These are phyloP conservation scores for Drosophila multiciliata DNA, from an alignment of 2,888 invertebrate genomes.

Conservation along the genomic window DNA sequence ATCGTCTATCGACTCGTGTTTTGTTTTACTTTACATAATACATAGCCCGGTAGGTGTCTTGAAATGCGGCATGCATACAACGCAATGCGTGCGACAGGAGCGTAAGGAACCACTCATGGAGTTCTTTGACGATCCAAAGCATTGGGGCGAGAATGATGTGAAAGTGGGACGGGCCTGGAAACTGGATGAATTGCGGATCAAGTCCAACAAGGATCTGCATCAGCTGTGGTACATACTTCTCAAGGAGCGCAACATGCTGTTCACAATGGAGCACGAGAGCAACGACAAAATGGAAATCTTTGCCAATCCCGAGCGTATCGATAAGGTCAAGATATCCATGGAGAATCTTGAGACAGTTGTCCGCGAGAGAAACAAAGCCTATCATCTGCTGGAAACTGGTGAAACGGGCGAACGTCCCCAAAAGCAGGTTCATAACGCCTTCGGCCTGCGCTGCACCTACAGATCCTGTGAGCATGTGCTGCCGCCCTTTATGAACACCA, in stretches of 20 bases:
- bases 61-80: conserved; percentile 55
- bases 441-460: conserved; percentile 88
- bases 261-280: conserved; percentile 96
- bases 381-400: conserved; percentile 95
- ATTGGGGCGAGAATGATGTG: conserved; percentile 92
- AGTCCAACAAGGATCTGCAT: conserved; percentile 97
- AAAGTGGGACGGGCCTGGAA: conserved; percentile 95
- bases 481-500: conserved; percentile 89
- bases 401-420: conserved; percentile 92
- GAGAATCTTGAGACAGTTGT: conserved; percentile 95
- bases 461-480: conserved; percentile 87
- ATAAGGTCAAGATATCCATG: conserved; percentile 98
- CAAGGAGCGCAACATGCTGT: conserved; percentile 98
- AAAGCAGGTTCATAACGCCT: conserved; percentile 86
- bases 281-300: conserved; percentile 89
- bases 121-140: conserved; percentile 94
- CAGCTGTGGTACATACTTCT: conserved; percentile 96
- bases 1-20: conserved; percentile 7
- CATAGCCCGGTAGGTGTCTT: conserved; percentile 44
- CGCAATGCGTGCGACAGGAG: conserved; percentile 17
- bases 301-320: conserved; percentile 96
- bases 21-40: conserved; percentile 53
- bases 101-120: conserved; percentile 88
- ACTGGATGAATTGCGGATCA: conserved; percentile 95
- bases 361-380: conserved; percentile 96